A percentile compares a stretch with the other conserved stretches of the same genome.
These are phyloP conservation scores for Pseudotriccus pelzelni DNA, from an alignment of 2,797 vertebrate species.

Conservation along the genomic window DNA sequence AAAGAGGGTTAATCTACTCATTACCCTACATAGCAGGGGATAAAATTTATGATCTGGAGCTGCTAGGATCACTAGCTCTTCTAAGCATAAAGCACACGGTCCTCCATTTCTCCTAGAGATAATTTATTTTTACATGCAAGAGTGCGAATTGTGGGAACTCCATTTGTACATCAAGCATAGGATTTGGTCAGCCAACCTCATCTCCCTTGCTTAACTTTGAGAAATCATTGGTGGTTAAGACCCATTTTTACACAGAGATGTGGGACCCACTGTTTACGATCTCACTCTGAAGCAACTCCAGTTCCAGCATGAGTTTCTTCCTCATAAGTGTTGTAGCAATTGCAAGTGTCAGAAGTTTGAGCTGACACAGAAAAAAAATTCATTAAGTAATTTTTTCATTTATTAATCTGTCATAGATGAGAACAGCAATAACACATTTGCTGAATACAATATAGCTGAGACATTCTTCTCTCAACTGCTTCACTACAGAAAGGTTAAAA, in stretches of 20 bases:
- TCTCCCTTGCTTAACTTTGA: neutral
- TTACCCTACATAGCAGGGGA: neutral
- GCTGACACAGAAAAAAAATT: neutral
- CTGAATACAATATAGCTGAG: neutral
- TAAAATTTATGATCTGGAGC: neutral
- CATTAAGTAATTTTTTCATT: neutral
- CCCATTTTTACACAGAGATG: neutral
- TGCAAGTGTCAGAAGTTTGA: neutral
- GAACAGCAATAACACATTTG: neutral
- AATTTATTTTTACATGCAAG: neutral
- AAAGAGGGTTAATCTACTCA: neutral
- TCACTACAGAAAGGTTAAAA: neutral
- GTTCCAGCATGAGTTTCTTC: neutral
- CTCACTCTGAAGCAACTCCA: neutral
- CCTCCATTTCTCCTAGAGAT: neutral
- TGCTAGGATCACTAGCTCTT: neutral
- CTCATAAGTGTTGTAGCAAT: neutral
- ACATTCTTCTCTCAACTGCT: neutral
- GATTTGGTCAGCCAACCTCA: neutral
- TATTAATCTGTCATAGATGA: neutral
- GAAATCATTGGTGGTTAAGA: neutral
- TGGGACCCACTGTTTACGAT: neutral
- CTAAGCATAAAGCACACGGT: neutral
- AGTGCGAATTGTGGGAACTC: neutral
- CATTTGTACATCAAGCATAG: neutral